Evolutionary conservation across 2,797 vertebrate species (phyloP).

Genomic region (Pteropus rufus): DNA sequence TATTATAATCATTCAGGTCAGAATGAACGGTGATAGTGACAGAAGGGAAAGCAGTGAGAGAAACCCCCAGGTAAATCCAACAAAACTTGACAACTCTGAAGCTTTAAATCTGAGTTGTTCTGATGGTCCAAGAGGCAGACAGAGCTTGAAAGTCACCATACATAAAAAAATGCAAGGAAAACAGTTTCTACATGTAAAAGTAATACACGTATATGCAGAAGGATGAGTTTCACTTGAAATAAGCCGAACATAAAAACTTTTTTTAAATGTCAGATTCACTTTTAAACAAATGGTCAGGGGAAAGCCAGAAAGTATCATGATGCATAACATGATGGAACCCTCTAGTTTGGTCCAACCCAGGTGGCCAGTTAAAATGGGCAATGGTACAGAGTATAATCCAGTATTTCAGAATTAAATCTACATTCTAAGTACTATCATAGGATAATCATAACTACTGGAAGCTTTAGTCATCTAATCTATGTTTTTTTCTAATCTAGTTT

Average conservation of each 20-base stretch:
- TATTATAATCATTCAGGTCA: not conserved
- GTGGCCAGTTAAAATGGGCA: not conserved
- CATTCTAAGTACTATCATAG: not conserved
- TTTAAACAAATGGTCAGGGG: conserved; percentile 19
- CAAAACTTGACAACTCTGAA: not conserved
- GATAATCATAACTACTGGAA: not conserved
- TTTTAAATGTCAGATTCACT: not conserved
- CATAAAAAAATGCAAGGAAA: not conserved
- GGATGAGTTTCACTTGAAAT: not conserved
- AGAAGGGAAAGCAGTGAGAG: not conserved
- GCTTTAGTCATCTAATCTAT: not conserved
- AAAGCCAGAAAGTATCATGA: not conserved
- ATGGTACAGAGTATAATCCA: not conserved
- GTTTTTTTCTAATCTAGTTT: not conserved
- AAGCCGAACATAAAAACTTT: not conserved
- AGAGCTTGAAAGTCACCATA: not conserved
- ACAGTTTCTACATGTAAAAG: not conserved
- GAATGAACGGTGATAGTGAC: not conserved
- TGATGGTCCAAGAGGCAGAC: not conserved
- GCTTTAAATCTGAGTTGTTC: not conserved
- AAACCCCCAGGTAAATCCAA: not conserved
- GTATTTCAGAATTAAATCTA: not conserved
- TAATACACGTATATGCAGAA: not conserved
- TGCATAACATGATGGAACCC: not conserved
- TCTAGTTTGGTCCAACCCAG: not conserved